Evolutionary conservation across 2,797 vertebrate genomes (phyloP).

Genomic region (Sparidentex hasta): DNA sequence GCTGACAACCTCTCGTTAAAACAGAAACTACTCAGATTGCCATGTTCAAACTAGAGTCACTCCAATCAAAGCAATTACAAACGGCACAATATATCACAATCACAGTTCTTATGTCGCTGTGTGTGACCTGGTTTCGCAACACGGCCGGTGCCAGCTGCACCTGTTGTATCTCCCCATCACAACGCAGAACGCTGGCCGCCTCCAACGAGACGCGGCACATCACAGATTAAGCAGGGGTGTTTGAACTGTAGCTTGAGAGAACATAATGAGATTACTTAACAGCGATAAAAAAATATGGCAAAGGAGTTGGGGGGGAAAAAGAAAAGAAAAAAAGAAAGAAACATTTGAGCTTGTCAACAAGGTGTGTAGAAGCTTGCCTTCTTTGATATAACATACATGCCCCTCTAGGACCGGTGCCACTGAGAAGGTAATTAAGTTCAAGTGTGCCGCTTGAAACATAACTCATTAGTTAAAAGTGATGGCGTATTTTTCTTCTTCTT

Average conservation of each 20-base stretch:
- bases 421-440: slow-evolving; percentile 57
- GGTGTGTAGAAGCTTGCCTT: slow-evolving; percentile 68
- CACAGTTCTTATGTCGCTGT: too few relatives aligned
- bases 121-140: too few relatives aligned
- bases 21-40: too few relatives aligned
- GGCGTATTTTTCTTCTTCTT: slow-evolving; percentile 1
- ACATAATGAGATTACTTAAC: slow-evolving; percentile 69
- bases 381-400: slow-evolving; percentile 69
- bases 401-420: slow-evolving; percentile 58
- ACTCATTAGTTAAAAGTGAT: background rate
- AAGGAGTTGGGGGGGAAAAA: background rate
- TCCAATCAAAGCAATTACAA: background rate
- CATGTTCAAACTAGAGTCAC: background rate
- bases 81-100: too few relatives aligned
- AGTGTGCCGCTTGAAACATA: slow-evolving; percentile 30
- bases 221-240: slow-evolving; percentile 62
- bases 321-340: background rate
- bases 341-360: slow-evolving; percentile 59
- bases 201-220: slow-evolving; percentile 51
- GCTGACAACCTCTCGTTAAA: too few relatives aligned
- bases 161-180: slow-evolving; percentile 15
- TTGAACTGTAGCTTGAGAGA: slow-evolving; percentile 68
- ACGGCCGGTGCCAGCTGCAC: background rate
- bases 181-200: slow-evolving; percentile 43
- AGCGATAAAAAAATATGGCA: slow-evolving; percentile 60